Conservation (phyloP, 2,888 invertebrate genomes). For the Luperina testacea region DNA sequence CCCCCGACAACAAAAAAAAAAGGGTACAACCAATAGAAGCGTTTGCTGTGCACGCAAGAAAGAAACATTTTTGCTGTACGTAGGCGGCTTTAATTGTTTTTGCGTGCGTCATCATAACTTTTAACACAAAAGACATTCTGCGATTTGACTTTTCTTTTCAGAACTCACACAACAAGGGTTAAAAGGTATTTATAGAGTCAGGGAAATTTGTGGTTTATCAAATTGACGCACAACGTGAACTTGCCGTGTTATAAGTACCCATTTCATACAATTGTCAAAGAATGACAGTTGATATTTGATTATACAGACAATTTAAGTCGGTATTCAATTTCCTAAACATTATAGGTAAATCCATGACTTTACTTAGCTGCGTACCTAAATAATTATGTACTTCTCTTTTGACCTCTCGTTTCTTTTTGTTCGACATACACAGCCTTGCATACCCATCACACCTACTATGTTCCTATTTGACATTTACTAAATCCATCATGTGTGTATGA, state of each 20-base stretch:
- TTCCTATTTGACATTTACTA: slow-evolving; percentile 44
- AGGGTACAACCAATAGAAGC: neutral
- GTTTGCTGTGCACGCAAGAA: neutral
- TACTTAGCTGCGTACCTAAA: neutral
- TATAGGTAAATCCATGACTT: neutral
- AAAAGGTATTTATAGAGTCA: neutral
- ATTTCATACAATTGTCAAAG: neutral
- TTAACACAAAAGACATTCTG: neutral
- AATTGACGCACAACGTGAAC: neutral
- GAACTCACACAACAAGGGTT: neutral
- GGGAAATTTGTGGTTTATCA: neutral
- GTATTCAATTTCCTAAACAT: too few relatives aligned
- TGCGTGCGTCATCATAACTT: slow-evolving; percentile 9
- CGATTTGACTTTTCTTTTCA: neutral
- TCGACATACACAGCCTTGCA: neutral
- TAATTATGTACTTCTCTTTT: neutral
- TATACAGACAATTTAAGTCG: neutral
- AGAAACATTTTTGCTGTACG: neutral
- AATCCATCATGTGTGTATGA: slow-evolving; percentile 54
- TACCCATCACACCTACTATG: slow-evolving; percentile 11
- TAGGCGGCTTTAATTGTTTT: neutral
- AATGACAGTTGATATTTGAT: neutral
- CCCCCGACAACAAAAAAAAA: too few relatives aligned
- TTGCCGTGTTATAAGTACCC: neutral
- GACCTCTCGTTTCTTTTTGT: slow-evolving; percentile 8